These are phyloP conservation scores for Pterocles orientalis DNA, from an alignment of 2,113 vertebrate genomes.

Conservation along the genomic window DNA sequence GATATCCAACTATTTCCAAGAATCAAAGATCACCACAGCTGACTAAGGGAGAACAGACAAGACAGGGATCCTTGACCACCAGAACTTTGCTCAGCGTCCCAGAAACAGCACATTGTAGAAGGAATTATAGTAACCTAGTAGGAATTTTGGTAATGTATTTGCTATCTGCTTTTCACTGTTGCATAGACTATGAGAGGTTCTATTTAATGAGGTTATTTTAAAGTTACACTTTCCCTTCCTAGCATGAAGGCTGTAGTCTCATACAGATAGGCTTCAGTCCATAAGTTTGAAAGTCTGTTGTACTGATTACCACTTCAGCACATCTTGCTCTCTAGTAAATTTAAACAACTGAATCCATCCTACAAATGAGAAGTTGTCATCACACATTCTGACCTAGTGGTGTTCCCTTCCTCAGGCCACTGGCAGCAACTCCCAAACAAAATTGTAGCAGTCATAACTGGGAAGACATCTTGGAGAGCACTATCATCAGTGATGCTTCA, in stretches of 20 bases:
- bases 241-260: neutral
- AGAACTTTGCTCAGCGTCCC: neutral
- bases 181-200: neutral
- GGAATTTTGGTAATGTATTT: neutral
- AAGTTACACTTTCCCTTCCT: neutral
- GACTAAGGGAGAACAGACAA: neutral
- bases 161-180: neutral
- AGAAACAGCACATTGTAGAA: neutral
- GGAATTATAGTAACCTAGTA: neutral
- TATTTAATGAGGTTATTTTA: neutral
- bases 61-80: neutral
- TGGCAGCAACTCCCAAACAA: neutral
- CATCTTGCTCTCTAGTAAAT: neutral
- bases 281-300: neutral
- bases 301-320: neutral
- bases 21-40: neutral
- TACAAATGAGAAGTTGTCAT: neutral
- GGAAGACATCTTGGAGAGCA: neutral
- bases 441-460: neutral
- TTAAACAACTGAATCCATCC: neutral
- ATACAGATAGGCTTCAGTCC: neutral
- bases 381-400: neutral
- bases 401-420: neutral
- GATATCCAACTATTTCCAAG: neutral
- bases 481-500: neutral